Base-by-base conservation (phyloP, 2,113 vertebrate species). In the Semicossyphus pulcher region DNA sequence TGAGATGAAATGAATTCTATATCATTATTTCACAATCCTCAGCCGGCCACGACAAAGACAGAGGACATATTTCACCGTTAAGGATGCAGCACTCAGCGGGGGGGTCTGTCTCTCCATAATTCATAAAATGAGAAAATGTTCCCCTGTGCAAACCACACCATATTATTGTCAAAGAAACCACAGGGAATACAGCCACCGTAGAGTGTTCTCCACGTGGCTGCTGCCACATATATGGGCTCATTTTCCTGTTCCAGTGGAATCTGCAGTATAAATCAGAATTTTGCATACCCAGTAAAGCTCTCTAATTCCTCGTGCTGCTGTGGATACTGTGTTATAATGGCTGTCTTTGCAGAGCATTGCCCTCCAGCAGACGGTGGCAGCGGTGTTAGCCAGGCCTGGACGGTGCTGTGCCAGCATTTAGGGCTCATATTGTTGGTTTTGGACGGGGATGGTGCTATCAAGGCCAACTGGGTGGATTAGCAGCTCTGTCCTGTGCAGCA, bases 1-100 rank as follows among this genome's bases (percentile, higher is more conserved):
- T 92, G 91, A 94, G 93, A 95, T 95, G 90, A 96, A 96, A 95
- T 94, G 92, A 95, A 96, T 96, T 95, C 94, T 94, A 92, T 93
- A 94, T 95, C 95, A 93, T 96, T 95, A 95, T 95, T 96, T 96
- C 93, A 92, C 94, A 95, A 93, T 92, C 26, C 83, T 86, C 84
- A 82, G 64, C 71, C 26, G 15, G 79, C 83, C 80, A 58, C 80
- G 87, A 83, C 83, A 84, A 5, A 94, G 95, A 94, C 91, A 91
- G 92, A 93, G 90, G 93, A 93, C 93, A 94, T 92, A 92, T 78
- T 95, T 95, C 91, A 92, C 91, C 36, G 92, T 94, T 95, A 95
- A 94, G 93, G 93, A 93, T 89, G 90, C 85, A 89, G 88, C 83
- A 78, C 92, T 90, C 92, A 90, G 93, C 93, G 53, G 94, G 87